Percentiles rank a stretch among this genome's conserved stretches.
Conservation (phyloP, 2,113 vertebrate genomes). For the Monarcha castaneiventris region DNA sequence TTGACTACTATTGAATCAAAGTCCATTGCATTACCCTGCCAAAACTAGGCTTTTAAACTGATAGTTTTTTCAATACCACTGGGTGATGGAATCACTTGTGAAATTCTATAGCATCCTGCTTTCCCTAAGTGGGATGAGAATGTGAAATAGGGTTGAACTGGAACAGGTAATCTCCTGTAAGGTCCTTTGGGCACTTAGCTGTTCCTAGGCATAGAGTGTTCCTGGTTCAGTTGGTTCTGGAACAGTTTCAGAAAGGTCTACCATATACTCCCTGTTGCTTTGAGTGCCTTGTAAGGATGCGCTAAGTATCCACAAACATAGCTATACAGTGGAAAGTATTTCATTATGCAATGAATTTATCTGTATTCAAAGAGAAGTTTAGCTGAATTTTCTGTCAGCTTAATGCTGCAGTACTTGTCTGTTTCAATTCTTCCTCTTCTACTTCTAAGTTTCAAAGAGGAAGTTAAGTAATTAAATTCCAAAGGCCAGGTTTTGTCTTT, state of each 20-base stretch:
- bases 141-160: background rate
- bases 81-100: background rate
- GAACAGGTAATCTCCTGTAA: background rate
- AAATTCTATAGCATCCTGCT: background rate
- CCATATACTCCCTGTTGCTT: background rate
- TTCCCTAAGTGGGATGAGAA: background rate
- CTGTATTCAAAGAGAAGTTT: background rate
- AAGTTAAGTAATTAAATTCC: background rate
- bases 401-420: background rate
- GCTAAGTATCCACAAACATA: background rate
- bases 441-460: background rate
- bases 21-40: background rate
- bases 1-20: background rate
- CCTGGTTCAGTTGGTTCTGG: background rate
- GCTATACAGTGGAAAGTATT: background rate
- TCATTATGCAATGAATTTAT: background rate
- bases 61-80: background rate
- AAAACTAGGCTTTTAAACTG: background rate
- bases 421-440: background rate
- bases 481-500: background rate
- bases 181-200: background rate
- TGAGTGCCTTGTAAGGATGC: background rate
- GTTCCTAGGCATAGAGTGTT: background rate
- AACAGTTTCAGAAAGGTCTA: background rate
- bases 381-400: background rate